Evolutionary conservation across 2,113 vertebrate genomes (phyloP).

Genomic region (Hylia prasina): DNA sequence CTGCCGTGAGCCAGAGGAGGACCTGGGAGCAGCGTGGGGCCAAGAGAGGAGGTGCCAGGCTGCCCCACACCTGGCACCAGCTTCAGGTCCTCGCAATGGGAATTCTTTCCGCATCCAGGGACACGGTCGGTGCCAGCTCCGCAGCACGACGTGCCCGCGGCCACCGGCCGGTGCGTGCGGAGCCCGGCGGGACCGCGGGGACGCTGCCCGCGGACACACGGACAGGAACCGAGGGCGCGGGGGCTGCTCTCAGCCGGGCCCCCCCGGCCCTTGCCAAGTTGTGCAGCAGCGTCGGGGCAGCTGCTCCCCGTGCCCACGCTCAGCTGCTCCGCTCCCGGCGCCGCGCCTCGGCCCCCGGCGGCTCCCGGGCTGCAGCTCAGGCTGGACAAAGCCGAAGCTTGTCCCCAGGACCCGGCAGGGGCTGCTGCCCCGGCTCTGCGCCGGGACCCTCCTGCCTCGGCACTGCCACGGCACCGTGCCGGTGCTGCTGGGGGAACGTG

Average conservation of each 20-base stretch:
- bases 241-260: not conserved
- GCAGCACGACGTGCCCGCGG: not conserved
- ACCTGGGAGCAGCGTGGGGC: not conserved
- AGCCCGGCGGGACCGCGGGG: not conserved
- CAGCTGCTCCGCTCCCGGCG: not conserved
- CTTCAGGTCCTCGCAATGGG: not conserved
- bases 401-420: not conserved
- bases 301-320: not conserved
- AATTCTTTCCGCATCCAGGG: not conserved
- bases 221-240: not conserved
- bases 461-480: not conserved
- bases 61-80: not conserved
- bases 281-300: not conserved
- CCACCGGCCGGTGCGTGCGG: accelerated
- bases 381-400: not conserved
- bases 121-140: accelerated
- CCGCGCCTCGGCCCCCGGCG: not conserved
- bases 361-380: not conserved
- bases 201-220: accelerated
- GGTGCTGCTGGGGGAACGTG: not conserved
- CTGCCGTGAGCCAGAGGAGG: not conserved
- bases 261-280: not conserved
- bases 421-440: accelerated
- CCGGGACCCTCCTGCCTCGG: not conserved
- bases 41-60: not conserved